Base-by-base conservation (phyloP, 2,113 vertebrate genomes). In the Uria lomvia region DNA sequence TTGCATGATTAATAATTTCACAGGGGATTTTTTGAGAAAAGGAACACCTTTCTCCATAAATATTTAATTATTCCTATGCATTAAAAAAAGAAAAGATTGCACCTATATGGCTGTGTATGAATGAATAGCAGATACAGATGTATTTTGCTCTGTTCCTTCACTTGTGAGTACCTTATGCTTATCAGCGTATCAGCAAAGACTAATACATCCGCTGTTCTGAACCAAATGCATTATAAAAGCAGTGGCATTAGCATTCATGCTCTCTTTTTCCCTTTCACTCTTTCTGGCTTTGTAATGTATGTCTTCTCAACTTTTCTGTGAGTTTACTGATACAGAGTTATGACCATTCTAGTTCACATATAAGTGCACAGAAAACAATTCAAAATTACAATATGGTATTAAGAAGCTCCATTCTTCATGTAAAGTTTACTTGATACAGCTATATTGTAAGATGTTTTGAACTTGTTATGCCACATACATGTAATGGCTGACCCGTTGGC, bases 1-100 rank as follows among this genome's bases (percentile, higher is more conserved):
- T 32, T 76, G 8, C 4, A 27, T 50, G 40, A 94, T 96, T 96
- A 94, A 86, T 96, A 94, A 78, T 93, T 95, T 94, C 50, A 68
- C 12, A 22, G 36, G 17, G 24, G 15, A 30, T 8, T 72, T 91
- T 89, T 79, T 83, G 32, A 77, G 47, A 88, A 72, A 94, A 73
- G 50, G 14, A 93, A 8, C 15, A 60, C 29, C 34, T 63, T 95
- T 92, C 43, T 85, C 21, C 17, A 59, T 77, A 76, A 91, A 89
- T 42, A 16, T 52, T 60, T 85, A 63, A 11, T 80, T 95, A 92
- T 93, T 32, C 15, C 8, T 73, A 40, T 81, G 22, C 12, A 71
- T 68, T 91, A 65, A 55, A 52, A 55, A 77, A 81, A n/a, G 9
- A 52, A 40, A 79, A 71, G 6, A 53, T 78, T 90, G 34, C 23